These are phyloP conservation scores for Sphaerodactylus townsendi DNA, from an alignment of 2,113 vertebrate species.

Conservation along the genomic window DNA sequence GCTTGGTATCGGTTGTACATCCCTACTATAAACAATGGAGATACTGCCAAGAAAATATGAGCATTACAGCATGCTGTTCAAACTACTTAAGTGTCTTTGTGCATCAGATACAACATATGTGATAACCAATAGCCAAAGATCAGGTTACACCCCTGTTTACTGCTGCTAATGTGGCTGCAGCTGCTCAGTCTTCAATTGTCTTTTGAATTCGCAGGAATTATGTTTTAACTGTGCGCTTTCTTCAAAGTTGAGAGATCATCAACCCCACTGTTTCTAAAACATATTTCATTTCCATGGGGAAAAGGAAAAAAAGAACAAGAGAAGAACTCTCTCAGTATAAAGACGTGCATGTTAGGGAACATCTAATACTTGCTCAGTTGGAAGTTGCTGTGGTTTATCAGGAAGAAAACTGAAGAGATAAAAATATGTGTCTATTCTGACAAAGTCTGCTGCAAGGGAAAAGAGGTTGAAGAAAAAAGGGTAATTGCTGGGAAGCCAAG, in stretches of 20 bases:
- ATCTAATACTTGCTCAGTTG: neutral
- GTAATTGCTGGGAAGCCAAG: neutral
- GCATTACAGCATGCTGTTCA: neutral
- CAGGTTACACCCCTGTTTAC: neutral
- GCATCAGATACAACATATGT: neutral
- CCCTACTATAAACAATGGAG: neutral
- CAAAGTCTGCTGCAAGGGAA: neutral
- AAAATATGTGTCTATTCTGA: slow-evolving; percentile 25
- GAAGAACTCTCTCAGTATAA: slow-evolving; percentile 29
- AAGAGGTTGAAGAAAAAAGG: neutral
- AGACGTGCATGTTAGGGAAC: slow-evolving; percentile 9
- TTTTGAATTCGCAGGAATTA: slow-evolving; percentile 20
- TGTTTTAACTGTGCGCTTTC: neutral
- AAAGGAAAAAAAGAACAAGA: slow-evolving; percentile 15
- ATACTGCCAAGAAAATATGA: neutral
- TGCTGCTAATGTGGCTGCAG: neutral
- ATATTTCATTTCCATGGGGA: slow-evolving; percentile 29
- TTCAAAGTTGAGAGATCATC: slow-evolving; percentile 33
- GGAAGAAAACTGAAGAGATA: slow-evolving; percentile 5
- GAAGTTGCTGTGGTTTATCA: slow-evolving; percentile 7
- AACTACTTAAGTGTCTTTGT: neutral
- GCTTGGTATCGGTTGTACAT: no score
- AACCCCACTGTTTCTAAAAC: neutral
- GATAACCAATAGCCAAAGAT: no score
- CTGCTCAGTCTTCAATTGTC: slow-evolving; percentile 27